Conservation (phyloP, 2,888 invertebrate species). For the Helicoverpa assulta region DNA sequence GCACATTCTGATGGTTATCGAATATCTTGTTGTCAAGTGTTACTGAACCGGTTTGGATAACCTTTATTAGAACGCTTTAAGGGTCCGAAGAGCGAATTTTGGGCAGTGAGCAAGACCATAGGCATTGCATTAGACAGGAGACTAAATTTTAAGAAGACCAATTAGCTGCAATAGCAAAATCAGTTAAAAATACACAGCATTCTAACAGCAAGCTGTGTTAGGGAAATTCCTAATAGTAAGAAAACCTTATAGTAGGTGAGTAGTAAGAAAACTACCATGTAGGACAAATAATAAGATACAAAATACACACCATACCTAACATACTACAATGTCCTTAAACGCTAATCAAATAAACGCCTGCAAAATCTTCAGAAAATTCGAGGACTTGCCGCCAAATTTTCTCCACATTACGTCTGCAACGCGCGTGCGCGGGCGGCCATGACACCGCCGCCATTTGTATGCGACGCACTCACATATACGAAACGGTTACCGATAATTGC, state of each 20-base stretch:
- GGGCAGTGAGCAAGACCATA: not conserved
- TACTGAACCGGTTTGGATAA: not conserved
- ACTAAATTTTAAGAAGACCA: too few species aligned
- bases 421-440: constrained; percentile 72
- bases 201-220: too few species aligned
- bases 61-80: not conserved
- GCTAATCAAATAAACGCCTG: constrained; percentile 20
- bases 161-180: too few species aligned
- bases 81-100: not conserved
- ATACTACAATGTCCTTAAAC: constrained; percentile 32
- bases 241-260: too few species aligned
- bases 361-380: constrained; percentile 41
- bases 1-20: constrained; percentile 10
- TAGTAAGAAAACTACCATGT: too few species aligned
- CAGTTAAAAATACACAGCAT: too few species aligned
- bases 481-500: constrained; percentile 69
- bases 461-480: constrained; percentile 60
- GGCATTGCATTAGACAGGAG: not conserved
- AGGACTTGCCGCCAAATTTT: constrained; percentile 63
- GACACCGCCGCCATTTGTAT: constrained; percentile 74
- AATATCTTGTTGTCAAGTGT: constrained; percentile 7
- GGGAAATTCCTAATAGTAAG: too few species aligned
- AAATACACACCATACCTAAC: constrained; percentile 28
- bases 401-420: constrained; percentile 66
- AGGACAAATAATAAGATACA: not conserved